phyloP scores from a whole-genome alignment of 1,140 invertebrate genomes.

The Achatina immaculata region DNA sequence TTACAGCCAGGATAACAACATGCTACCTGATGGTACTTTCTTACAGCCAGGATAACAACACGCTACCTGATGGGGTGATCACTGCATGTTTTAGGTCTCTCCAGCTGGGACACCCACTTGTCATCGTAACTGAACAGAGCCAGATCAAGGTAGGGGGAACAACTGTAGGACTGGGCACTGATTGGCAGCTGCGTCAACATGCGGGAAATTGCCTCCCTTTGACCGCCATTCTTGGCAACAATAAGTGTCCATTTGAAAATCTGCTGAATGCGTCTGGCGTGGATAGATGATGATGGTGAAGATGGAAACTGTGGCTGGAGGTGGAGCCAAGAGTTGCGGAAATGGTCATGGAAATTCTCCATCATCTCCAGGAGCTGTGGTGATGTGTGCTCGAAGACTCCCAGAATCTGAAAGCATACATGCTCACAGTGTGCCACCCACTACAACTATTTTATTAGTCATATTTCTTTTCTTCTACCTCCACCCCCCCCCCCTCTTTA shows the following conservation, averaged over 20 bases:
- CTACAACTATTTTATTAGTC: too few species aligned
- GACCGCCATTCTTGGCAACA: constrained; percentile 83
- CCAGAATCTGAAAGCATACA: constrained; percentile 73
- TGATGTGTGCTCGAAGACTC: constrained; percentile 92
- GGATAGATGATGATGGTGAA: constrained; percentile 91
- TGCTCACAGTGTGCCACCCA: too few species aligned
- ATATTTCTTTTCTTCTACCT: too few species aligned
- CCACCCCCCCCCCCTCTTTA: too few species aligned
- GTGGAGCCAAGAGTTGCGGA: constrained; percentile 86
- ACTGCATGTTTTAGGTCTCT: constrained; percentile 92
- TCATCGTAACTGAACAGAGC: constrained; percentile 96
- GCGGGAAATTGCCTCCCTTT: constrained; percentile 86
- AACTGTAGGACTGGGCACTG: constrained; percentile 93
- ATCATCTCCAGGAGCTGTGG: constrained; percentile 87
- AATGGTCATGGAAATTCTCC: constrained; percentile 93
- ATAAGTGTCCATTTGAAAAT: constrained; percentile 91
- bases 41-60: too few species aligned
- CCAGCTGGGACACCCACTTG: constrained; percentile 95
- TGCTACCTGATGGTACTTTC: too few species aligned
- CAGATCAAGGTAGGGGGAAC: constrained; percentile 93
- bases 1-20: too few species aligned
- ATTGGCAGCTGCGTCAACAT: constrained; percentile 93
- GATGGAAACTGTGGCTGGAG: constrained; percentile 85
- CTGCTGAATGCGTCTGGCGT: constrained; percentile 81
- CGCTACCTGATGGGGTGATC: constrained; percentile 94